Evolutionary conservation across 2,888 invertebrate genomes (phyloP).

Genomic region (Scrobipalpa atriplicella): DNA sequence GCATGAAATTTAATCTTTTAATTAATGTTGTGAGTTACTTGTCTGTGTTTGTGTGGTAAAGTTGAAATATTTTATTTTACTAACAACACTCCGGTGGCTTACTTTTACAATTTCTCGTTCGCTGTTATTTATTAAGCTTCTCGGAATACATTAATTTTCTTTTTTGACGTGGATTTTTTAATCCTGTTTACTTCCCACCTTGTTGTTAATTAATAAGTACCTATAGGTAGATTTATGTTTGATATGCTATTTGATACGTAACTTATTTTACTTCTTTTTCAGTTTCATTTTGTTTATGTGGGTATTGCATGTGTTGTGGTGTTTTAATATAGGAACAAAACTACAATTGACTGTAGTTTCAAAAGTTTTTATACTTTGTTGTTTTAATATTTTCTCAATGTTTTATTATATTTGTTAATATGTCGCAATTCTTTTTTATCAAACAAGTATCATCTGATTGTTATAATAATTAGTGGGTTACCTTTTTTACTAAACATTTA

Average conservation of each 20-base stretch:
- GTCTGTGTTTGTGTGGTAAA: not conserved
- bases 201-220: too few species aligned
- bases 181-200: too few species aligned
- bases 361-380: not conserved
- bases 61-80: not conserved
- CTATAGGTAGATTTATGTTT: too few species aligned
- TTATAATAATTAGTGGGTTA: too few species aligned
- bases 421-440: not conserved
- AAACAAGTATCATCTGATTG: not conserved
- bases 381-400: not conserved
- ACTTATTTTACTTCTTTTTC: not conserved
- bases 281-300: not conserved
- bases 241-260: too few species aligned
- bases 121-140: too few species aligned
- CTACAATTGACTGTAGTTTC: conserved; percentile 2
- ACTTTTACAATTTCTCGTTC: too few species aligned
- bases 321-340: not conserved
- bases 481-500: too few species aligned
- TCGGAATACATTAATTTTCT: too few species aligned
- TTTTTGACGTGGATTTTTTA: too few species aligned
- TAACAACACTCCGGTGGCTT: too few species aligned
- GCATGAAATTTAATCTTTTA: not conserved
- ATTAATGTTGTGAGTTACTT: conserved; percentile 1
- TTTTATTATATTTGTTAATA: not conserved
- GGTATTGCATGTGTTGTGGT: not conserved